Percentiles rank a stretch among this genome's conserved stretches.
phyloP scores from a whole-genome alignment of 2,888 invertebrate species.

The Nomada ferruginata region DNA sequence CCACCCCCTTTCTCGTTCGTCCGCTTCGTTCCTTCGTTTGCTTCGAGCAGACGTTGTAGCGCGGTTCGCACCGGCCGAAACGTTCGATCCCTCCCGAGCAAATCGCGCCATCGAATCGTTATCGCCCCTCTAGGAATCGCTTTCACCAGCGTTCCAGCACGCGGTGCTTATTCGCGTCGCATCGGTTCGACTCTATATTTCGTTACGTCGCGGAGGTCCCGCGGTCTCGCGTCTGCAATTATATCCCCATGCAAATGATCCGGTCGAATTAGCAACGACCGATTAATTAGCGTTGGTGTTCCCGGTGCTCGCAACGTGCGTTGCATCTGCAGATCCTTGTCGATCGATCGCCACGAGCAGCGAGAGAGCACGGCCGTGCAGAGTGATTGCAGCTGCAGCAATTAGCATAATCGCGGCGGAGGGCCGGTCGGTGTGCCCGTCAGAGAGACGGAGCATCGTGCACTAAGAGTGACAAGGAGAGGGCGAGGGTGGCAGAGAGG shows the following conservation, averaged over 20 bases:
- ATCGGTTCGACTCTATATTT: conserved; percentile 43
- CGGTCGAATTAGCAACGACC: conserved; percentile 65
- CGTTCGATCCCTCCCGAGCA: not conserved
- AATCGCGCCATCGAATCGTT: not conserved
- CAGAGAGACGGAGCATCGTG: not conserved
- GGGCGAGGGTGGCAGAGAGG: not conserved
- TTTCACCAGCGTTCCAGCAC: not conserved
- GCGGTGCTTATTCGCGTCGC: not conserved
- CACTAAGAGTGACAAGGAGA: not conserved
- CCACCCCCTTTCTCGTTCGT: too few species aligned
- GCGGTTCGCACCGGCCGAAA: not conserved
- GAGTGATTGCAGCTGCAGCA: conserved; percentile 67
- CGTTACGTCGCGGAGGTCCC: conserved; percentile 27
- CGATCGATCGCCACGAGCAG: conserved; percentile 51
- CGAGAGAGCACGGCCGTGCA: conserved; percentile 49
- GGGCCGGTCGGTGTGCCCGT: conserved; percentile 3
- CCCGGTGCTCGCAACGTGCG: conserved; percentile 17
- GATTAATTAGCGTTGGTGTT: conserved; percentile 65
- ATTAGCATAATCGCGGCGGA: conserved; percentile 68
- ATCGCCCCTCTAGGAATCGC: conserved; percentile 5
- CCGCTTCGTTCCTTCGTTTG: not conserved
- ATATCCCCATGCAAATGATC: conserved; percentile 68
- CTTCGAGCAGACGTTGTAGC: not conserved
- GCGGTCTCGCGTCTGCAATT: conserved; percentile 59
- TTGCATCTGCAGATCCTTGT: conserved; percentile 56